phyloP scores from a whole-genome alignment of 2,113 vertebrate genomes.

The Colossoma macropomum region DNA sequence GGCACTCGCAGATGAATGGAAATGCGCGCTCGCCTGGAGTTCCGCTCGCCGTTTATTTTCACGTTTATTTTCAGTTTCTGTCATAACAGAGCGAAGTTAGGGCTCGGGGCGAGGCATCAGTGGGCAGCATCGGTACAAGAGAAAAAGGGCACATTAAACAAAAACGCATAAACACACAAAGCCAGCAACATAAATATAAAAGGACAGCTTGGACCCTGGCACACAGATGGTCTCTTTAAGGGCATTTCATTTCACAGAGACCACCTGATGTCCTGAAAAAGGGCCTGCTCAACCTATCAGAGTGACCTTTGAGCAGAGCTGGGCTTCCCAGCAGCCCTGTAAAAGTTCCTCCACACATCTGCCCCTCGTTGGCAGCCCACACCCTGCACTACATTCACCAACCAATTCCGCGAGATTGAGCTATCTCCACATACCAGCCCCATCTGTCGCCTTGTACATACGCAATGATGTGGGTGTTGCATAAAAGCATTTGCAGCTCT shows the following conservation, averaged over 20 bases:
- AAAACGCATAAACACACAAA: slow-evolving; percentile 47
- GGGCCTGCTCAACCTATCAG: slow-evolving; percentile 29
- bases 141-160: slow-evolving; percentile 40
- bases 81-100: slow-evolving; percentile 28
- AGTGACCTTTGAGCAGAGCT: slow-evolving; percentile 39
- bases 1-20: slow-evolving; percentile 41
- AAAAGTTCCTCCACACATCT: slow-evolving; percentile 57
- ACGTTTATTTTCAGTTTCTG: too few species aligned
- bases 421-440: slow-evolving; percentile 52
- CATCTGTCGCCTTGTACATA: slow-evolving; percentile 56
- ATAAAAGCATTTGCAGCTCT: slow-evolving; percentile 42
- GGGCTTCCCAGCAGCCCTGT: slow-evolving; percentile 35
- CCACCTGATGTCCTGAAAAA: slow-evolving; percentile 44
- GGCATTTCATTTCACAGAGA: slow-evolving; percentile 43
- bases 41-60: slow-evolving; percentile 36
- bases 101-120: slow-evolving; percentile 38
- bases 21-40: slow-evolving; percentile 36
- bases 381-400: slow-evolving; percentile 37
- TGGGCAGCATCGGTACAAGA: slow-evolving; percentile 26
- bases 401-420: slow-evolving; percentile 49
- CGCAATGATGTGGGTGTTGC: slow-evolving; percentile 28
- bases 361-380: slow-evolving; percentile 42
- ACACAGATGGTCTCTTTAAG: slow-evolving; percentile 49
- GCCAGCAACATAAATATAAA: slow-evolving; percentile 34
- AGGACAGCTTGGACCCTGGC: slow-evolving; percentile 42